Evolutionary conservation across 2,797 vertebrate species (phyloP), one percentile per base, ranked within the genome.

Genomic region (Orestias chungarensis): DNA sequence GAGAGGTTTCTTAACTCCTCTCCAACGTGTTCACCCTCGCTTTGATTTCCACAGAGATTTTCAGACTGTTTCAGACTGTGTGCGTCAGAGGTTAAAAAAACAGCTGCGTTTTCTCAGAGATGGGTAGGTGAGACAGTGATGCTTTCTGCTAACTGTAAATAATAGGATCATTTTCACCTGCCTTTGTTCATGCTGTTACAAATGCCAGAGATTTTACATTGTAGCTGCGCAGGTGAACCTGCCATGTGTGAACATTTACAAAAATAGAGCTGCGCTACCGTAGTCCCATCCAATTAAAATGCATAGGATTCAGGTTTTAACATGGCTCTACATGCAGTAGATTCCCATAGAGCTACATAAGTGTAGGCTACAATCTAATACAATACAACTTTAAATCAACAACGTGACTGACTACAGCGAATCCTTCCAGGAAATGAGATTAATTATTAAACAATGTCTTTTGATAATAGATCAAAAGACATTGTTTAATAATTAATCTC

Each of bases 251-350:
- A 71, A 62, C 74, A 79, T 90, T 79, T 71, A 73, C 80, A 86
- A 85, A 84, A 78, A n/a, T 33, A 20, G 65, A 66, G 73, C 52
- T 42, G 66, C 44, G 68, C 43, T 66, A 59, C 68, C 81, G 69
- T 33, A 61, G 46, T 46, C 70, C 49, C 76, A 82, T 86, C 82
- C 75, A 86, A 91, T 88, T 87, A 87, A 91, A 91, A 82, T 69
- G 73, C 82, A 80, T 55, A 86, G 77, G 50, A 70, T n/a, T n/a
- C n/a, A n/a, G n/a, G 57, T 49, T 69, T 71, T n/a, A 42, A 49
- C 57, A 15, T n/a, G 20, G 35, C 35, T 62, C 9, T 62, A 40
- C 33, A 18, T 40, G 4, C 59, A 40, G 35, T 17, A 38, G 73
- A 87, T 85, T 81, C 83, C 33, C 73, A 68, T 17, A 66, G 67